These are phyloP conservation scores for Nymphalis c-album DNA, from an alignment of 2,888 invertebrate species.

Conservation along the genomic window DNA sequence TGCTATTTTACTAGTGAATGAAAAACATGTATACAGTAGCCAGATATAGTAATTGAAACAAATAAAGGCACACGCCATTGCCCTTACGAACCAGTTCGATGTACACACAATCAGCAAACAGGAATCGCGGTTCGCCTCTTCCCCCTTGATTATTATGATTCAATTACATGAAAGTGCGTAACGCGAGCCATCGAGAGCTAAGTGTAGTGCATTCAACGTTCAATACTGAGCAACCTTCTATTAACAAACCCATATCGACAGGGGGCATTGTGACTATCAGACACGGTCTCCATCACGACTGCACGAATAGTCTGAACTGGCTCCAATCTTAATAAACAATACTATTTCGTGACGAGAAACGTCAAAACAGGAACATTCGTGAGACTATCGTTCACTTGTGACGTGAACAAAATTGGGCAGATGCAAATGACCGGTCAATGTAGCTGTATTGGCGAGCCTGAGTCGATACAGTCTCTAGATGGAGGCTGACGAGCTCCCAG, in stretches of 20 bases:
- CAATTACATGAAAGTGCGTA: conserved; percentile 51
- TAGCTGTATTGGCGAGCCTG: conserved; percentile 51
- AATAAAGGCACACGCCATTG: conserved; percentile 37
- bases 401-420: conserved; percentile 50
- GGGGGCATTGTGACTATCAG: conserved; percentile 64
- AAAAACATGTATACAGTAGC: conserved; percentile 1
- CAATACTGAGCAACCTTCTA: conserved; percentile 31
- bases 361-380: conserved; percentile 61
- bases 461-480: conserved; percentile 47
- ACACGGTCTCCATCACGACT: conserved; percentile 64
- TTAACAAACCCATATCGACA: conserved; percentile 43
- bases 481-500: conserved; percentile 44
- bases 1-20: background rate
- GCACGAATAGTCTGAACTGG: conserved; percentile 37
- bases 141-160: conserved; percentile 57
- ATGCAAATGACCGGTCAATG: conserved; percentile 56
- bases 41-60: conserved; percentile 21
- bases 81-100: conserved; percentile 58
- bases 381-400: conserved; percentile 48
- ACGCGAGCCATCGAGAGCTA: conserved; percentile 34
- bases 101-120: conserved; percentile 57
- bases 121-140: conserved; percentile 62
- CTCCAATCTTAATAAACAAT: conserved; percentile 43
- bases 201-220: conserved; percentile 31
- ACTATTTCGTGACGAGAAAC: conserved; percentile 61